These are phyloP conservation scores for Dendropsophus ebraccatus DNA, from an alignment of 2,113 vertebrate species.

Conservation along the genomic window DNA sequence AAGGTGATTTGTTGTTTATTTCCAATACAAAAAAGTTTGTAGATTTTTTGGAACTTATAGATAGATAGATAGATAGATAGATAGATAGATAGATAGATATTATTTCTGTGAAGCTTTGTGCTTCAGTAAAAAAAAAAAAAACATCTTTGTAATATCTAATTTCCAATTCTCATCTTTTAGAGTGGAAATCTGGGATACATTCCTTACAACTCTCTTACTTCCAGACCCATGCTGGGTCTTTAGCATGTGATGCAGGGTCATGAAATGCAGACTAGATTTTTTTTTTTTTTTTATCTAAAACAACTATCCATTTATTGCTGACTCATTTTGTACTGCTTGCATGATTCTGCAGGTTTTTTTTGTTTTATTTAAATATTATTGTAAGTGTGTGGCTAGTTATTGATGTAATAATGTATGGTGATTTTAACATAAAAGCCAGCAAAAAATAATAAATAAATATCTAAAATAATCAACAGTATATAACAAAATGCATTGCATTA, in stretches of 20 bases:
- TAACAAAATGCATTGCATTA: too few relatives aligned
- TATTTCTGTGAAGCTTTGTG: neutral
- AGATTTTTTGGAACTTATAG: neutral
- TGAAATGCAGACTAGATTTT: neutral
- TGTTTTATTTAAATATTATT: neutral
- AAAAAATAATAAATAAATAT: too few relatives aligned
- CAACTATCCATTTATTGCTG: neutral
- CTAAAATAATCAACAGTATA: too few relatives aligned
- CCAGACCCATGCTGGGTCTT: neutral
- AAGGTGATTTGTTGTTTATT: too few relatives aligned
- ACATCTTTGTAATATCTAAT: neutral
- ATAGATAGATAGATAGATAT: neutral
- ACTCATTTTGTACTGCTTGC: neutral
- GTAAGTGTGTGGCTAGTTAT: neutral
- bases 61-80: neutral
- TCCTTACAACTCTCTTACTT: constrained; percentile 25
- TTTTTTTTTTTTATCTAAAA: neutral
- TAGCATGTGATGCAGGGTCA: constrained; percentile 23
- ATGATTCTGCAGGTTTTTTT: neutral
- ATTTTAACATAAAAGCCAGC: too few relatives aligned
- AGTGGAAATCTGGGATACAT: neutral
- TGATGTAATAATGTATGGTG: neutral
- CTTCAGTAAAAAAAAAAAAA: neutral
- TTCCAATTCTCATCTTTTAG: neutral
- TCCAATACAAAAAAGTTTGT: neutral